Evolutionary conservation across 2,113 vertebrate genomes (phyloP).

Genomic region (Nothoprocta perdicaria): DNA sequence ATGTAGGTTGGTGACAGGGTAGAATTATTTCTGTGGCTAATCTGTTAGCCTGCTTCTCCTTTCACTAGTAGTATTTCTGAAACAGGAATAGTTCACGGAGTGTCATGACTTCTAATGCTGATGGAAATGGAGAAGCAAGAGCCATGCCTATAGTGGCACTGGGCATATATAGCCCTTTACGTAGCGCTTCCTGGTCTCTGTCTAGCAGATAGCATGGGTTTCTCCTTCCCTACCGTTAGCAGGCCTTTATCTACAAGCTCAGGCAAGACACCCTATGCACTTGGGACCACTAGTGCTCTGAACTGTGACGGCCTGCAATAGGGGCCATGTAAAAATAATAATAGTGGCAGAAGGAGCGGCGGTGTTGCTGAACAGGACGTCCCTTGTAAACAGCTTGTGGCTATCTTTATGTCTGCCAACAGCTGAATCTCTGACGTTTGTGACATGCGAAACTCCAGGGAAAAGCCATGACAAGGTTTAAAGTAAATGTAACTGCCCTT

Average conservation of each 20-base stretch:
- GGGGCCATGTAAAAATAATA: neutral
- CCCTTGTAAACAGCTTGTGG: conserved; percentile 10
- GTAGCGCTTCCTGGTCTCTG: neutral
- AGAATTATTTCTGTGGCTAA: neutral
- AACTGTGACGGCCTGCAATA: neutral
- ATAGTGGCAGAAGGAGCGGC: neutral
- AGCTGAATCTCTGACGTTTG: conserved; percentile 11
- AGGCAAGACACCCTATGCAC: neutral
- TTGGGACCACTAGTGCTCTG: neutral
- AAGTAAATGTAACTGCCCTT: conserved; percentile 7
- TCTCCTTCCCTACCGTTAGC: fast-evolving
- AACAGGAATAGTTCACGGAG: neutral
- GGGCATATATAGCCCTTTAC: neutral
- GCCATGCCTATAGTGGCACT: neutral
- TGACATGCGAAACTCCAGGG: conserved; percentile 16
- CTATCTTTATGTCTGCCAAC: neutral
- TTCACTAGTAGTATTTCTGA: neutral
- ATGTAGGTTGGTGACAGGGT: neutral
- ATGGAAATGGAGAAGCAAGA: neutral
- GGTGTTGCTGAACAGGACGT: neutral
- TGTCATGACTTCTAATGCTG: neutral
- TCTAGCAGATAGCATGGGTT: neutral
- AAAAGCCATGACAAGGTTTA: conserved; percentile 25
- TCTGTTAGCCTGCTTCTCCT: neutral
- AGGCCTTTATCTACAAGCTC: neutral